Percentiles rank a stretch among this genome's conserved stretches.
phyloP scores from a whole-genome alignment of 1,140 invertebrate species.

The Drosophila subobscura region DNA sequence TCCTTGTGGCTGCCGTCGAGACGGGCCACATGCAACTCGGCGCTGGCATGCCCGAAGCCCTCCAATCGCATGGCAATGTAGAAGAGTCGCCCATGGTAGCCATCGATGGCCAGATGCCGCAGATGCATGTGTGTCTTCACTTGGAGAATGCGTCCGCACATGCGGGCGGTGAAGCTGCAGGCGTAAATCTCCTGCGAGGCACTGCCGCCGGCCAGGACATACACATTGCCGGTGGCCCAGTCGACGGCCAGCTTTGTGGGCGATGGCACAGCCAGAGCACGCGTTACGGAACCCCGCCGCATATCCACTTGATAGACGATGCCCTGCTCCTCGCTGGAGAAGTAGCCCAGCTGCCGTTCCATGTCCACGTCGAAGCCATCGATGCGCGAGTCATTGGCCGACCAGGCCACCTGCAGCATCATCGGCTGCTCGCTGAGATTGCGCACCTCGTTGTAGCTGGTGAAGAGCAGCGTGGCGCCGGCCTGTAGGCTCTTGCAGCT shows the following conservation, averaged over 20 bases:
- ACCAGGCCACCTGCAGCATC: conserved; percentile 79
- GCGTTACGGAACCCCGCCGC: conserved; percentile 48
- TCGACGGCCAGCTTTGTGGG: conserved; percentile 90
- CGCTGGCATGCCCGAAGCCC: conserved; percentile 82
- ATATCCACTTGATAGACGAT: conserved; percentile 69
- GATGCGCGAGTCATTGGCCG: conserved; percentile 83
- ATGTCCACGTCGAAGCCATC: conserved; percentile 85
- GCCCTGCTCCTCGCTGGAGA: conserved; percentile 80
- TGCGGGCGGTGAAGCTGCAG: conserved; percentile 85
- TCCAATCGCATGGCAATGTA: conserved; percentile 84
- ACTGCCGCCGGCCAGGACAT: conserved; percentile 88
- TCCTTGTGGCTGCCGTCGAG: conserved; percentile 87
- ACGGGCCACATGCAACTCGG: conserved; percentile 86
- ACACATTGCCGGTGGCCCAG: conserved; percentile 90
- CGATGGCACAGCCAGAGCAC: conserved; percentile 85
- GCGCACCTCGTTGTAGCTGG: conserved; percentile 84
- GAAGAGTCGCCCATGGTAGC: conserved; percentile 85
- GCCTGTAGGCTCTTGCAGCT: conserved; percentile 88
- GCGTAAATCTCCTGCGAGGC: conserved; percentile 83
- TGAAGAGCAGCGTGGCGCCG: conserved; percentile 84
- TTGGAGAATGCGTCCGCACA: conserved; percentile 86
- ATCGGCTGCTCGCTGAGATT: conserved; percentile 83
- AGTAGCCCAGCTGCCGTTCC: conserved; percentile 76
- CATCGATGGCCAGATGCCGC: conserved; percentile 85
- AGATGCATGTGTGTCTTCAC: conserved; percentile 82